Percentiles rank a stretch among this genome's conserved stretches.
phyloP scores from a whole-genome alignment of 2,797 vertebrate species.

The Odontamblyopus rebecca region DNA sequence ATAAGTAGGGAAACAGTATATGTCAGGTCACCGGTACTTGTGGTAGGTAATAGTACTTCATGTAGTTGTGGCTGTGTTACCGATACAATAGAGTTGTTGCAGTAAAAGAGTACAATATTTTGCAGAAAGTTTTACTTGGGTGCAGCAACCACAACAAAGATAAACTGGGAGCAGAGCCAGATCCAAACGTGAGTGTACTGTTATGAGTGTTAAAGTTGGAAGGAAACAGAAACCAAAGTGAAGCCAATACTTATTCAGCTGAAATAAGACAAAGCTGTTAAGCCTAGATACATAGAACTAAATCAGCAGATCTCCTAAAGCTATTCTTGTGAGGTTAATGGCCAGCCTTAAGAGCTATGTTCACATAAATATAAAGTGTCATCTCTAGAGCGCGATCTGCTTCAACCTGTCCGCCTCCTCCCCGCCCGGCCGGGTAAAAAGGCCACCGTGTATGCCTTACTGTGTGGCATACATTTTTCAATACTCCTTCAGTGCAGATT shows the following conservation, averaged over 20 bases:
- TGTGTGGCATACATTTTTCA: constrained; percentile 47
- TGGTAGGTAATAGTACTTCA: neutral
- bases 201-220: neutral
- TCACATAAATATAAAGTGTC: constrained; percentile 62
- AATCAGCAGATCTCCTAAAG: constrained; percentile 28
- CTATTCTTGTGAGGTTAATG: constrained; percentile 26
- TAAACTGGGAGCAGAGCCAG: constrained; percentile 15
- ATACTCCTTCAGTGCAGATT: constrained; percentile 37
- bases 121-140: neutral
- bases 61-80: neutral
- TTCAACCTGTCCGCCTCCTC: constrained; percentile 64
- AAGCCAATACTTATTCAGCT: constrained; percentile 18
- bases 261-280: constrained; percentile 16
- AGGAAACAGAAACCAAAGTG: neutral
- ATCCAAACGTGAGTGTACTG: constrained; percentile 8
- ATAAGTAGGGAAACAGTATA: neutral
- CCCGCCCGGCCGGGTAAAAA: constrained; percentile 30
- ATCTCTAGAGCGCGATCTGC: constrained; percentile 49
- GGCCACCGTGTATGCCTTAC: constrained; percentile 39
- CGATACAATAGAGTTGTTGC: neutral
- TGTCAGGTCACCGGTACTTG: neutral
- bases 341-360: constrained; percentile 45
- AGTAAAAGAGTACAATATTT: neutral
- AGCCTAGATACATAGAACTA: constrained; percentile 22
- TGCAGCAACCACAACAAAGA: constrained; percentile 19